Base-by-base conservation (phyloP, 1,140 invertebrate species). In the Dreissena rostriformis region DNA sequence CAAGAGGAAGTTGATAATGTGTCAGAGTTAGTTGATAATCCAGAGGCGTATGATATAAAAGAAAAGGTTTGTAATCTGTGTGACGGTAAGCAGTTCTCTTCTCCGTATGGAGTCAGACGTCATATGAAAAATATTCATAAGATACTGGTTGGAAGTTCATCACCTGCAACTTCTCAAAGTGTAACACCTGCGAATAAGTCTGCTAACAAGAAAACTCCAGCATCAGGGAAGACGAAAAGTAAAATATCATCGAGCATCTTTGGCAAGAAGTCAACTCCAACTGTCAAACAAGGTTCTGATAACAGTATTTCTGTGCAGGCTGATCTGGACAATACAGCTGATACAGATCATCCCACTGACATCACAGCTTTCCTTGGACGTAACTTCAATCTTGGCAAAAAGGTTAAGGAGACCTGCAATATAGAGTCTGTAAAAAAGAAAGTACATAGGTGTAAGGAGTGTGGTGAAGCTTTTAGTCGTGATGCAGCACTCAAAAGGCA, bases 361-460 rank as follows among this genome's bases (percentile, higher is more conserved):
- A 79, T 79, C 22, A 55, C 77, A 55, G 8, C 52, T 29, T 79
- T 79, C 22, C 77, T 79, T 26, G 77, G 77, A 19, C 68, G 28
- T n/a, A 79, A 79, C 49, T 79, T 79, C n/a, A 79, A 79, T 26
- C 77, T 79, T 71, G 66, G 63, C 15, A 79, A 79, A 61, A n/a
- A 65, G 17, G 57, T 61, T 61, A 19, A 61, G 22, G 49, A 52
- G 39, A 68, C 67, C 4, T 70, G 65, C 49, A 79, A 70, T 28
- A 70, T 70, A 28, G 70, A 81, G 53, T 72, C 70, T 10, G 79
- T 80, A n/a, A 80, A 81, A 57, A 73, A 73, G 22, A 73, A 81
- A 26, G 67, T 55, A 7, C 68, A 73, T n/a, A 49, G 29, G 53
- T 81, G 79, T 49, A 72, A 15, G 10, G 26, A 57, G 22, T 81